Base-by-base conservation (phyloP, 64 coral and sea anemone genomes). In the Porites australiensis region DNA sequence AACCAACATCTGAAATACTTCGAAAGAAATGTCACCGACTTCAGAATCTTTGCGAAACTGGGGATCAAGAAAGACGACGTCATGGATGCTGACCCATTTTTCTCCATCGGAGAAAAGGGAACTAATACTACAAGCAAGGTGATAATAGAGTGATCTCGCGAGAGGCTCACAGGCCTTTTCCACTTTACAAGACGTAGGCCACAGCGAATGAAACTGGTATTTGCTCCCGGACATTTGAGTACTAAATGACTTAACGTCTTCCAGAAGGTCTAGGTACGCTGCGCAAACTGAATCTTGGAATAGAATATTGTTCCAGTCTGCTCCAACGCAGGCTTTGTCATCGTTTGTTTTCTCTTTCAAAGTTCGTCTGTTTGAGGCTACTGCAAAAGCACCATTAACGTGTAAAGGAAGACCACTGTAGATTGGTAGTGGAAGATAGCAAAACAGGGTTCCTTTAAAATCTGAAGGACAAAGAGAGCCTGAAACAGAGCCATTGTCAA, bases 321-420 rank as follows among this genome's bases (percentile, higher is more conserved):
- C 96, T 3, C 43, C 3, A 72, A 12, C 5, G 50, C 95, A 82
- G 53, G 84, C 91, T 2, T 92, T 87, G n/a, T n/a, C n/a, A n/a
- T n/a, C n/a, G n/a, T n/a, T n/a, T 10, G 87, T 90, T 79, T 79
- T 50, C 68, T 98, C 90, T 93, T 93, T 95, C 67, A 98, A 93
- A 74, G 87, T 93, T 47, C 93, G 72, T 21, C 96, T 93, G 89
- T 98, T 98, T 43, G 96, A 98, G 0, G 93, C 90, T 18, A 98
- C 89, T 21, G 96, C 93, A 82, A 98, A 98, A 76, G 93, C 93
- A 16, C 96, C 96, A 67, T 98, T 98, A 12, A 95, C 93, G 19
- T 98, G 96, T 4, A 98, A 89, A 12, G 96, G 93, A 46, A 98
- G 81, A 18, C 96, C 96, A n/a, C 90, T 95, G 69, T 86, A 59